Evolutionary conservation across 2,797 vertebrate species (phyloP).

Genomic region (Melanotaenia parkinsoni): DNA sequence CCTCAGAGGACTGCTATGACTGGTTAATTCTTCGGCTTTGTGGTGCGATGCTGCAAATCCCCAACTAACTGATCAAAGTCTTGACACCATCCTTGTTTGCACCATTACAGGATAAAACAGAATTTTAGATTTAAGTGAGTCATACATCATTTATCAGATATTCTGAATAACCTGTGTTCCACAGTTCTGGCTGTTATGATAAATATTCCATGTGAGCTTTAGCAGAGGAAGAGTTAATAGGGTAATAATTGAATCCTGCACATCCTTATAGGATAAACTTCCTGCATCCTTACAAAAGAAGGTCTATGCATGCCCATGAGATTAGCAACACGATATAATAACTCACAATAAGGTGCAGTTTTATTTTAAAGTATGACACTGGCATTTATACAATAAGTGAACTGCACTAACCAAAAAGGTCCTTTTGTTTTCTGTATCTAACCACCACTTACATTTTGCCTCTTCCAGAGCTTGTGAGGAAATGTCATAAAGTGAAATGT

Average conservation of each 20-base stretch:
- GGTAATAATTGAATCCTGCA: slow-evolving; percentile 18
- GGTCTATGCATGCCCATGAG: neutral
- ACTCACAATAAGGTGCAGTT: neutral
- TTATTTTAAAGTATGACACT: neutral
- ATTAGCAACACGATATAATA: neutral
- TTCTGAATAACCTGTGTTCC: slow-evolving; percentile 17
- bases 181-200: slow-evolving; percentile 25
- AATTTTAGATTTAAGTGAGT: slow-evolving; percentile 33
- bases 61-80: slow-evolving; percentile 37
- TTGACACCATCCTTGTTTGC: neutral
- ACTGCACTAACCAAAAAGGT: neutral
- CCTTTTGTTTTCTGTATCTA: neutral
- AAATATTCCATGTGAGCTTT: slow-evolving; percentile 8
- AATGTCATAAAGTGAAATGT: neutral
- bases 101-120: slow-evolving; percentile 27
- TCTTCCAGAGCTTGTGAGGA: neutral
- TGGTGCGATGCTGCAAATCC: slow-evolving; percentile 19
- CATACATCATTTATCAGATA: slow-evolving; percentile 45
- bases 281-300: neutral
- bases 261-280: neutral
- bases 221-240: neutral
- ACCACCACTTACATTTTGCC: neutral
- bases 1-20: neutral
- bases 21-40: slow-evolving; percentile 9
- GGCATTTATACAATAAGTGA: neutral